A percentile compares a stretch with the other conserved stretches of the same genome.
These are phyloP conservation scores for Meles meles DNA, from an alignment of 2,113 vertebrate species.

Conservation along the genomic window DNA sequence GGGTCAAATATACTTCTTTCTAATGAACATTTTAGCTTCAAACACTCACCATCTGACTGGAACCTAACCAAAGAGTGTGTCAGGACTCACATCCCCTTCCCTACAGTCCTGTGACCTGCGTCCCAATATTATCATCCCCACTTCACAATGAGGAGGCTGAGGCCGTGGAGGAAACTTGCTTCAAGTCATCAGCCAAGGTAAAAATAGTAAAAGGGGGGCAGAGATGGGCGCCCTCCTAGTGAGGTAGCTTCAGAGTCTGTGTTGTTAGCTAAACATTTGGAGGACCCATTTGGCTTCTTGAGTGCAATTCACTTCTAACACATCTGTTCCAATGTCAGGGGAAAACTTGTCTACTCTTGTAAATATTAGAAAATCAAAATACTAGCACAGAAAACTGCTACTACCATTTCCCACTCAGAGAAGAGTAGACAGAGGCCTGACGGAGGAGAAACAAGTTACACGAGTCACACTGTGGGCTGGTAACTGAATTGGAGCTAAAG, in stretches of 20 bases:
- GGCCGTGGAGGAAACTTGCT: background rate
- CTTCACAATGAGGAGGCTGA: background rate
- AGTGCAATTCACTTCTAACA: background rate
- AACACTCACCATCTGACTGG: background rate
- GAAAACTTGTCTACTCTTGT: background rate
- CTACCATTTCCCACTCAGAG: background rate
- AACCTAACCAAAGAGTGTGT: background rate
- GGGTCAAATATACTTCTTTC: background rate
- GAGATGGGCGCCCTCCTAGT: background rate
- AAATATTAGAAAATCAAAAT: background rate
- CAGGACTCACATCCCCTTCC: accelerated
- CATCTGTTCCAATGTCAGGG: background rate
- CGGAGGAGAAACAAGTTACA: background rate
- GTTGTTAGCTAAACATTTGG: background rate
- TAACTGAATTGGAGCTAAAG: background rate
- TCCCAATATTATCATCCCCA: no score
- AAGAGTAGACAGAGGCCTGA: background rate
- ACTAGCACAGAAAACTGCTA: background rate
- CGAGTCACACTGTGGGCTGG: accelerated
- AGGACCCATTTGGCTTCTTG: background rate
- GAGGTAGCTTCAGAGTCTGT: background rate
- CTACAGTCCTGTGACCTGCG: background rate
- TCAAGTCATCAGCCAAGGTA: background rate
- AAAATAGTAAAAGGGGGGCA: background rate
- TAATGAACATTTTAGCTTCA: background rate